These are phyloP conservation scores for Drosophila triauraria DNA, from an alignment of 1,140 invertebrate species.

Conservation along the genomic window DNA sequence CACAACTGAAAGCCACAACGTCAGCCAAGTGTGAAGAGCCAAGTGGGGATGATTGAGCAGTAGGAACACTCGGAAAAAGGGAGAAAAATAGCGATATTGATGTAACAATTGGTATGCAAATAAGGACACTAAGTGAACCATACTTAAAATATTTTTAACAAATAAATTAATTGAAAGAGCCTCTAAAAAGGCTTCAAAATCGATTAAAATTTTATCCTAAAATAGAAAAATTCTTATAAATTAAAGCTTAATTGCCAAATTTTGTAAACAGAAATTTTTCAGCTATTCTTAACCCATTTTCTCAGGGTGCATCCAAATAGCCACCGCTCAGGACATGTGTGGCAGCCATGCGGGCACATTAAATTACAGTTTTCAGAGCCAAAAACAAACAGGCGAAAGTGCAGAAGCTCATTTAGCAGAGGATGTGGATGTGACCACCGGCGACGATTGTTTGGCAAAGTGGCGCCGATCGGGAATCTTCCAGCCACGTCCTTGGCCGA, in stretches of 20 bases:
- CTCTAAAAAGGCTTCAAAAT: too few species aligned
- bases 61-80: conserved; percentile 7
- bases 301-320: conserved; percentile 9
- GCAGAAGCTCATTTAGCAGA: conserved; percentile 39
- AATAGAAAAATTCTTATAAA: background rate
- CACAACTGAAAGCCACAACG: conserved; percentile 78
- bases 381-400: conserved; percentile 59
- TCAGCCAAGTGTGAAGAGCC: conserved; percentile 68
- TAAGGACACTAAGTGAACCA: background rate
- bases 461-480: conserved; percentile 28
- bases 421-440: conserved; percentile 27
- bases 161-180: too few species aligned
- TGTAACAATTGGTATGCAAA: background rate
- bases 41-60: conserved; percentile 48
- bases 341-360: conserved; percentile 40
- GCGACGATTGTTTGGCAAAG: conserved; percentile 31
- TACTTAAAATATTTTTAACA: too few species aligned
- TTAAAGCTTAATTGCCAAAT: background rate
- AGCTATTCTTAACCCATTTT: background rate
- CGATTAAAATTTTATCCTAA: background rate
- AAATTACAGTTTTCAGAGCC: conserved; percentile 60
- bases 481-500: conserved; percentile 17
- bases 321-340: conserved; percentile 24
- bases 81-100: background rate
- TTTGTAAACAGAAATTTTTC: background rate